A percentile compares a stretch with the other conserved stretches of the same genome.
phyloP scores from a whole-genome alignment of 2,888 invertebrate genomes.

The Julus scanicus region DNA sequence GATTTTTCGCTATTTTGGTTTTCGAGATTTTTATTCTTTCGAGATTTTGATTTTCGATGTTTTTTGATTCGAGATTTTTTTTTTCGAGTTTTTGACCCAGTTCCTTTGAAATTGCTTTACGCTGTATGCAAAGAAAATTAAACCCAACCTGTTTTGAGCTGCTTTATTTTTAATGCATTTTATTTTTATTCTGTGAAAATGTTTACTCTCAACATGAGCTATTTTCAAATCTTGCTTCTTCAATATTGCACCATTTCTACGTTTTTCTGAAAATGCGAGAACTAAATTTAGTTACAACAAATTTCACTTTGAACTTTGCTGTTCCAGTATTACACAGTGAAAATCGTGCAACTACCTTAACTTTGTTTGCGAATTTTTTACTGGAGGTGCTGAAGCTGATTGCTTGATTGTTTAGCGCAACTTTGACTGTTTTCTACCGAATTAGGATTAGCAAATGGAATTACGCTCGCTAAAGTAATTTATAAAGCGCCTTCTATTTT shows the following conservation, averaged over 20 bases:
- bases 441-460: slow-evolving; percentile 42
- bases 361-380: neutral
- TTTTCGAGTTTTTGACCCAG: too few relatives aligned
- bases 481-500: slow-evolving; percentile 18
- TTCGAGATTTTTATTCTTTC: too few relatives aligned
- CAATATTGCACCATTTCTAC: neutral
- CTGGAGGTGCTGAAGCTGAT: slow-evolving; percentile 19
- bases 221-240: neutral
- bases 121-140: too few relatives aligned
- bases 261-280: neutral
- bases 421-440: neutral
- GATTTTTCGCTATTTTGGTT: too few relatives aligned
- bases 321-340: neutral
- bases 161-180: too few relatives aligned
- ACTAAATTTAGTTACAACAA: neutral
- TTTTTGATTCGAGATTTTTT: too few relatives aligned
- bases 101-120: too few relatives aligned
- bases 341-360: neutral
- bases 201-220: neutral
- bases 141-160: too few relatives aligned
- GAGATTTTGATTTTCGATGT: too few relatives aligned
- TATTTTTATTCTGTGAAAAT: neutral
- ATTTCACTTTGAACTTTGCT: neutral
- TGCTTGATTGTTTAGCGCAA: slow-evolving; percentile 21
- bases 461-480: slow-evolving; percentile 39